Base-by-base conservation (phyloP, 2,113 vertebrate species). In the Poecile atricapillus region DNA sequence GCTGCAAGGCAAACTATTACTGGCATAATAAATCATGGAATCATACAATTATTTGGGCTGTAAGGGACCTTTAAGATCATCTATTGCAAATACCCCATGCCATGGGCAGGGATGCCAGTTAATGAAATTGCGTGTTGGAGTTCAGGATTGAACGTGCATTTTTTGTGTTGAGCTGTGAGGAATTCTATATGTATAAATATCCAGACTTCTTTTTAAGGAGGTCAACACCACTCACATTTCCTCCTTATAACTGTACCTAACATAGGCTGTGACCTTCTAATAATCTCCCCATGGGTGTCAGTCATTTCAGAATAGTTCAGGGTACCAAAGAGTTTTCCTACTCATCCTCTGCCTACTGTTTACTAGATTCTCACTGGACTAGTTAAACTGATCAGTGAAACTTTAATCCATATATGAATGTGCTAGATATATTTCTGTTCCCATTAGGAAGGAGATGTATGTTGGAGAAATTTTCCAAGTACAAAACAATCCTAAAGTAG, bases 61-160 rank as follows among this genome's bases (percentile, higher is more conserved):
- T 46, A 62, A 41, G 11, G 6, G 11, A 53, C 24, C 24, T 47
- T n/a, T 30, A 53, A 53, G 6, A 22, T 30, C 6, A 49, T 25
- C 7, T 41, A n/a, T 6, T 22, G 10, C 11, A 9, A 59, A n/a
- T 8, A 3, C 3, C 9, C 9, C 6, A 2, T 17, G 6, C 13
- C 7, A 12, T 25, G 24, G 30, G 13, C 13, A 39, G 19, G 19
- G 8, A 47, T 27, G 15, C 4, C n/a, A 65, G 7, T 20, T 33
- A 81, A 49, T 31, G n/a, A 77, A 79, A 70, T 30, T 2, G 0
- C 6, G 2, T 16, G 19, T 50, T 0, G 0, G 14, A 56, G 11
- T 8, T 64, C 58, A 68, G 24, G 9, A 47, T 23, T 12, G 11
- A 82, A 50, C 0, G 0, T 15, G 2, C 3, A 14, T 22, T 33